phyloP scores from a whole-genome alignment of 2,797 vertebrate genomes.

The Mastacembelus armatus region DNA sequence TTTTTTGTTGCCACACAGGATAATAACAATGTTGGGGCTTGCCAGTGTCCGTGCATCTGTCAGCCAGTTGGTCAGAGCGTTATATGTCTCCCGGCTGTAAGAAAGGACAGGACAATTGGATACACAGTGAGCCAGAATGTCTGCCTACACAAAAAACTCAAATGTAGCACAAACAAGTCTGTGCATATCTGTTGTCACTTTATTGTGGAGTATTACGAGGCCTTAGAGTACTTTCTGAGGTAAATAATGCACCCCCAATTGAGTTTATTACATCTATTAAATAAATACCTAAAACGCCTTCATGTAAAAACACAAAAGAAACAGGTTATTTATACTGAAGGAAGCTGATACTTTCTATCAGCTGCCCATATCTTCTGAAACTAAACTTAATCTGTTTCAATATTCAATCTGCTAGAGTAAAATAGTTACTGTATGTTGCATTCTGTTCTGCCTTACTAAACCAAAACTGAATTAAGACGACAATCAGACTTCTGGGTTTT shows the following conservation, averaged over 20 bases:
- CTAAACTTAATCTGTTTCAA: too few relatives aligned
- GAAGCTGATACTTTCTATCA: not conserved
- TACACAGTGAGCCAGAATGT: not conserved
- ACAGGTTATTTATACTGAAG: not conserved
- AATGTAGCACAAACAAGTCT: not conserved
- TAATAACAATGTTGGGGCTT: conserved; percentile 94
- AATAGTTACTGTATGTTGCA: too few relatives aligned
- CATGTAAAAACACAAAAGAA: not conserved
- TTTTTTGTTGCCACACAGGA: conserved; percentile 96
- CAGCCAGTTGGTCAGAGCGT: conserved; percentile 93
- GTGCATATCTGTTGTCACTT: not conserved
- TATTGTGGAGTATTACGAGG: not conserved
- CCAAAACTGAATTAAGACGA: too few relatives aligned
- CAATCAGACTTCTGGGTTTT: too few relatives aligned
- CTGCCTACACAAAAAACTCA: not conserved
- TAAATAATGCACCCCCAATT: not conserved
- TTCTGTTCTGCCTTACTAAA: too few relatives aligned
- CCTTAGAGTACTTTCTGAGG: not conserved
- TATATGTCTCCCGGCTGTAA: conserved; percentile 92
- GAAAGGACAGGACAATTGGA: conserved; percentile 6
- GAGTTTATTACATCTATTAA: not conserved
- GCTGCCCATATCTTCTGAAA: not conserved
- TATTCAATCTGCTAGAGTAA: too few relatives aligned
- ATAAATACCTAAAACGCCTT: not conserved
- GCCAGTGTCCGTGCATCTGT: conserved; percentile 93